Conservation (phyloP, 2,888 invertebrate genomes). For the Polydrusus cervinus region DNA sequence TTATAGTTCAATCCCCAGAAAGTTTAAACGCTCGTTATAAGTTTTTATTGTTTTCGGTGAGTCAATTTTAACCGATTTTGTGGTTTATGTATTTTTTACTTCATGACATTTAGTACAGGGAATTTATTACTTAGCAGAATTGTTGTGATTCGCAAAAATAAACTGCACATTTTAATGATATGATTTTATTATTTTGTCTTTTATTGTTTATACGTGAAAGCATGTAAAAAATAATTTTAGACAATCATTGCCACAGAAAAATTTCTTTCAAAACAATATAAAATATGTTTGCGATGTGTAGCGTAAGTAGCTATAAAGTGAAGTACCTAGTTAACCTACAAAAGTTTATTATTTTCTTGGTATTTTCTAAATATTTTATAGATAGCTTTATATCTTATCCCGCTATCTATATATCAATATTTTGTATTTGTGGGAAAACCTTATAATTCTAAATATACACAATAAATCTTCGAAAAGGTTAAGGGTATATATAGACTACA, state of each 20-base stretch:
- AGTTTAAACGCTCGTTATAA: constrained; percentile 25
- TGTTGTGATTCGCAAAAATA: constrained; percentile 32
- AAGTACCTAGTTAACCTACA: constrained; percentile 2
- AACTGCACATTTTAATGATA: constrained; percentile 38
- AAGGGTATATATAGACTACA: too few species aligned
- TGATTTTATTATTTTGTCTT: constrained; percentile 38
- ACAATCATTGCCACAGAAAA: constrained; percentile 7
- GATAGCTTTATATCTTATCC: neutral
- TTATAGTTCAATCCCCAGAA: constrained; percentile 31
- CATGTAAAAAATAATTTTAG: constrained; percentile 17
- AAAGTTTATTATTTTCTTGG: neutral
- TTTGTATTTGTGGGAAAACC: constrained; percentile 15
- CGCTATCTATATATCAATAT: neutral
- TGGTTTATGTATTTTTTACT: constrained; percentile 43
- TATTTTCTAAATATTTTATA: constrained; percentile 1
- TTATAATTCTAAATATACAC: too few species aligned
- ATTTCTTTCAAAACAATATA: neutral
- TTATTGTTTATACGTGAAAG: constrained; percentile 45
- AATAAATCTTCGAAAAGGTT: too few species aligned
- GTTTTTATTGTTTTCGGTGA: constrained; percentile 34
- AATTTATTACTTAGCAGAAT: constrained; percentile 48
- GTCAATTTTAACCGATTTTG: constrained; percentile 38
- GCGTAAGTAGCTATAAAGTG: neutral
- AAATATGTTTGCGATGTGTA: neutral
- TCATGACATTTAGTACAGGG: constrained; percentile 31